A percentile compares a stretch with the other conserved stretches of the same genome.
These are phyloP conservation scores for Cheilosia urbana DNA, from an alignment of 2,888 invertebrate species.

Conservation along the genomic window DNA sequence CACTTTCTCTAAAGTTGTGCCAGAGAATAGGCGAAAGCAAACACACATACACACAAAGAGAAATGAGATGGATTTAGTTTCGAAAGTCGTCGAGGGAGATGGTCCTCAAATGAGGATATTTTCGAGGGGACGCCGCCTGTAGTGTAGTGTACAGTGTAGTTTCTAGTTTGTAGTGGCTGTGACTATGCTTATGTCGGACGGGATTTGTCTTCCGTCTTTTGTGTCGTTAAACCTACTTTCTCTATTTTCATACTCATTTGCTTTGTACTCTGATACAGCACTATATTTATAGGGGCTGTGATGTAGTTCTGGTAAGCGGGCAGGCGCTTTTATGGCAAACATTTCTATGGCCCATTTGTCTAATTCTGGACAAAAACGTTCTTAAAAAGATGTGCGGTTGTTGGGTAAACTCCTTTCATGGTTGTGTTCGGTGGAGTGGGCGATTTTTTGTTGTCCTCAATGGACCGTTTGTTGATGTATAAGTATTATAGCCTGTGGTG, in stretches of 20 bases:
- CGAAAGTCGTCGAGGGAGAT: slow-evolving; percentile 47
- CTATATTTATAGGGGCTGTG: neutral
- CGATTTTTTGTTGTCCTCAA: slow-evolving; percentile 22
- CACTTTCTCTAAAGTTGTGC: slow-evolving; percentile 25
- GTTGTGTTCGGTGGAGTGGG: neutral
- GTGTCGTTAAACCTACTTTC: slow-evolving; percentile 38
- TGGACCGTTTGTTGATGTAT: neutral
- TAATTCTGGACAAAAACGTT: slow-evolving; percentile 61
- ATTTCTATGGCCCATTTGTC: slow-evolving; percentile 56
- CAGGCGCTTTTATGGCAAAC: slow-evolving; percentile 40
- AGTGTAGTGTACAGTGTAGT: neutral
- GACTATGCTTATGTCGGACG: slow-evolving; percentile 35
- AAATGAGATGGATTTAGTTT: slow-evolving; percentile 55
- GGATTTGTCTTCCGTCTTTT: slow-evolving; percentile 66
- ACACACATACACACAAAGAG: slow-evolving; percentile 49
- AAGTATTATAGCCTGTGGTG: neutral
- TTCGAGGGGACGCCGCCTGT: neutral
- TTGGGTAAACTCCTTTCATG: slow-evolving; percentile 28
- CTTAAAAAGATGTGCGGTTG: slow-evolving; percentile 21
- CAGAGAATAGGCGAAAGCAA: slow-evolving; percentile 34
- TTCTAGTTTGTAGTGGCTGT: too few relatives aligned
- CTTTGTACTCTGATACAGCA: slow-evolving; percentile 22
- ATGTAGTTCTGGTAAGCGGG: slow-evolving; percentile 12
- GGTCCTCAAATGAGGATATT: slow-evolving; percentile 25
- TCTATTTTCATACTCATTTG: slow-evolving; percentile 47